phyloP scores from a whole-genome alignment of 2,113 vertebrate genomes.

The Mormyrus lacerda region DNA sequence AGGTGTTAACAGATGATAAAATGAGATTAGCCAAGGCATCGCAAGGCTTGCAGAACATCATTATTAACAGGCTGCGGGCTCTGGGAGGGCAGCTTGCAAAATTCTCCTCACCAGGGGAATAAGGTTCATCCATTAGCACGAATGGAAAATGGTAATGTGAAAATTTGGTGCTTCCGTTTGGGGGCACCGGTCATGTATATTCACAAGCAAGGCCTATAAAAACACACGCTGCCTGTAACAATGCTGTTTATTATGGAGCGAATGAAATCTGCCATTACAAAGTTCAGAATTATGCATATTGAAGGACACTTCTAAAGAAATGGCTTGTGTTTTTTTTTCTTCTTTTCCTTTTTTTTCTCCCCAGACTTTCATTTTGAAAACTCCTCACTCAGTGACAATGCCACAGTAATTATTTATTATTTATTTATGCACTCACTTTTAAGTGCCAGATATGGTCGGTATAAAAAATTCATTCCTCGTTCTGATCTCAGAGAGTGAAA shows the following conservation, averaged over 20 bases:
- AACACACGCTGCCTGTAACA: slow-evolving; percentile 32
- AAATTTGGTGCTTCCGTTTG: slow-evolving; percentile 52
- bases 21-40: slow-evolving; percentile 66
- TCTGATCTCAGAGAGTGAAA: not conserved
- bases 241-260: not conserved
- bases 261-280: not conserved
- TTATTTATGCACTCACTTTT: not conserved
- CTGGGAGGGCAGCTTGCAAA: slow-evolving; percentile 42
- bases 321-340: not conserved
- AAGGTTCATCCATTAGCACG: slow-evolving; percentile 61
- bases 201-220: slow-evolving; percentile 42
- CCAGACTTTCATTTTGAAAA: not conserved
- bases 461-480: not conserved
- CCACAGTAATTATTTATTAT: not conserved
- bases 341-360: not conserved
- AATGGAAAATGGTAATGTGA: slow-evolving; percentile 60
- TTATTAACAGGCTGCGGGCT: slow-evolving; percentile 60
- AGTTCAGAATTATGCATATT: slow-evolving; percentile 13
- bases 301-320: not conserved
- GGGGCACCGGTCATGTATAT: slow-evolving; percentile 40
- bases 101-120: slow-evolving; percentile 52
- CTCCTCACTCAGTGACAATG: not conserved
- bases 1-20: slow-evolving; percentile 71
- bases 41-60: slow-evolving; percentile 50
- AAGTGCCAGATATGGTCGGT: not conserved